These are phyloP conservation scores for Epinephelus coioides DNA, from an alignment of 2,797 vertebrate genomes.

Conservation along the genomic window DNA sequence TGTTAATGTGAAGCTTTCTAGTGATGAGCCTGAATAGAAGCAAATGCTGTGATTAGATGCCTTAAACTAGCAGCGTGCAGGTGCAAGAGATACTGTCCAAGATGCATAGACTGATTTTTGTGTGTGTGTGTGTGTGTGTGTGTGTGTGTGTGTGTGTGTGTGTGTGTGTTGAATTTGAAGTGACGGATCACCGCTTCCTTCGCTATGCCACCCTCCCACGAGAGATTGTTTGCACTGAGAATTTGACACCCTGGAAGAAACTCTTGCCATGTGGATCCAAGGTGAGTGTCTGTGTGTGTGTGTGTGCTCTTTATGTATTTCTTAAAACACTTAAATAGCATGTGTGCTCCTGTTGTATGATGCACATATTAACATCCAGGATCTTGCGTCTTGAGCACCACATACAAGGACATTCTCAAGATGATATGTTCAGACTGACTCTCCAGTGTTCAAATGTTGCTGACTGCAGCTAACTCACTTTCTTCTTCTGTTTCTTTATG, in stretches of 20 bases:
- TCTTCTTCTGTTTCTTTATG: neutral
- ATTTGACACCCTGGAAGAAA: constrained; percentile 99
- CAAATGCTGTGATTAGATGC: neutral
- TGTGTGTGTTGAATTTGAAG: constrained; percentile 74
- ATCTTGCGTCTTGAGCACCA: neutral
- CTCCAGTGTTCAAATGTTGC: neutral
- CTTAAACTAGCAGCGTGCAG: neutral
- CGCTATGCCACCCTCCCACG: constrained; percentile 94
- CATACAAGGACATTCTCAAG: neutral
- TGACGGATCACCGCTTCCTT: constrained; percentile 92
- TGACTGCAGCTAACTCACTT: neutral
- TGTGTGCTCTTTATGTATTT: neutral
- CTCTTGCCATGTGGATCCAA: constrained; percentile 97
- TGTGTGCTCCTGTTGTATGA: neutral
- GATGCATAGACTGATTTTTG: neutral
- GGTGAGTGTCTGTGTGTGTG: constrained; percentile 76
- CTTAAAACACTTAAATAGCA: neutral
- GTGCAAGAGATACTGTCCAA: neutral
- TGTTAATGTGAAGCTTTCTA: neutral
- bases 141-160: no score
- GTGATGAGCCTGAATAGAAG: constrained; percentile 1
- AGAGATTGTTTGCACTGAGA: constrained; percentile 98
- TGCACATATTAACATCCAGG: neutral
- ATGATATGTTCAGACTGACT: neutral
- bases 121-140: neutral